These are phyloP conservation scores for Epinephelus lanceolatus DNA, from an alignment of 2,113 vertebrate genomes.

Conservation along the genomic window DNA sequence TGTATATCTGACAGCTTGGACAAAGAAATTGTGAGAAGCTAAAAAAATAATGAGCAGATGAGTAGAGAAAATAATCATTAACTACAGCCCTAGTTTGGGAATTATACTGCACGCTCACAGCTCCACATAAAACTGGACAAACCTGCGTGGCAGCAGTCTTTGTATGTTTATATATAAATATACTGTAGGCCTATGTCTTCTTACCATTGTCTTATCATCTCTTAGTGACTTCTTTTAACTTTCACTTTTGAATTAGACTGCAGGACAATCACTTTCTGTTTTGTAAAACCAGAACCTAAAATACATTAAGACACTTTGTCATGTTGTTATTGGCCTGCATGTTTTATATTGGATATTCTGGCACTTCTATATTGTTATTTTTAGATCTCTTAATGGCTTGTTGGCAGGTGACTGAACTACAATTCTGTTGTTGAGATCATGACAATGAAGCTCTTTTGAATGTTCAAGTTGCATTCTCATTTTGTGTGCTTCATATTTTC, in stretches of 20 bases:
- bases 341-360: not conserved
- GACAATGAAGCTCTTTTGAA: not conserved
- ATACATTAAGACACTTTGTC: not conserved
- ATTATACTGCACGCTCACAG: no score
- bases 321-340: not conserved
- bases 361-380: not conserved
- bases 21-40: no score
- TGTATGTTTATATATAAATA: constrained; percentile 15
- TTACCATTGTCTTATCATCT: not conserved
- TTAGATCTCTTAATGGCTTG: not conserved
- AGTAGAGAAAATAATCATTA: not conserved
- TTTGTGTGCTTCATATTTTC: not conserved
- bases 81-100: not conserved
- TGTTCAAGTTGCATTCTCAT: no score
- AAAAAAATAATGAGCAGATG: not conserved
- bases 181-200: no score
- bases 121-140: not conserved
- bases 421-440: not conserved
- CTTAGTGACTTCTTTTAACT: not conserved
- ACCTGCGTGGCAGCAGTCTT: constrained; percentile 10
- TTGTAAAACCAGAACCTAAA: not conserved
- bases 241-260: not conserved
- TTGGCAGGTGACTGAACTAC: not conserved
- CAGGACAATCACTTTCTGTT: not conserved
- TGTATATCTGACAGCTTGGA: no score